Base-by-base conservation (phyloP, 2,113 vertebrate species). In the Malurus alboscapulatus region DNA sequence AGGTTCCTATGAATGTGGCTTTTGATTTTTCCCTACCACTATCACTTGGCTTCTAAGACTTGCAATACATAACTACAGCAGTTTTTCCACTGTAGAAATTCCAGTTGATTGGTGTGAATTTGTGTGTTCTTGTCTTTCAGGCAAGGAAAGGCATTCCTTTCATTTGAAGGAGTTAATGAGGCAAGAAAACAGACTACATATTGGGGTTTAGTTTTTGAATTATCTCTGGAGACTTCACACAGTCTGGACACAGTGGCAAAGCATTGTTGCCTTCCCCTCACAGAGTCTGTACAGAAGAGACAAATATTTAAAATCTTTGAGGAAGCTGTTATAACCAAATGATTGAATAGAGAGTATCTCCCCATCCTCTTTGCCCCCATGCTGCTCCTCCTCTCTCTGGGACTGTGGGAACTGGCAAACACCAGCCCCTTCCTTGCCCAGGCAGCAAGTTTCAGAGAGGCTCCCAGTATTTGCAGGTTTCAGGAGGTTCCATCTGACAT, bases 371-470 rank as follows among this genome's bases (percentile, higher is more conserved):
- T 67, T 79, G 9, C 6, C 18, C 9, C 42, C 17, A 22, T 51
- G 24, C 18, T 6, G 7, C 14, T 32, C 34, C 4, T 15, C n/a
- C 34, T 78, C 18, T 59, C 27, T 62, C 24, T 3, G 6, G 25
- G 50, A 74, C 38, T 25, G 18, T 12, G 14, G 38, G 12, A 84
- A 7, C 6, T 7, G 8, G 16, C n/a, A 65, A 45, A 66, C 14
- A 62, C 7, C 20, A 66, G 11, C 8, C n/a, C 36, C 14, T 57
- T 77, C n/a, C 72, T 77, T 0, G 0, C 13, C 8, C 5, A 4
- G 27, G 22, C 48, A 53, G 50, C 2, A 1, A 15, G 17, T 21
- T 80, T 81, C 2, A 5, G 47, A 76, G 15, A 34, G 34, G 14
- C 0, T 62, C 8, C 18, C 8, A 2, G 7, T 34, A 6, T 67